Base-by-base conservation (phyloP, 2,888 invertebrate genomes). In the Orthosia gothica region DNA sequence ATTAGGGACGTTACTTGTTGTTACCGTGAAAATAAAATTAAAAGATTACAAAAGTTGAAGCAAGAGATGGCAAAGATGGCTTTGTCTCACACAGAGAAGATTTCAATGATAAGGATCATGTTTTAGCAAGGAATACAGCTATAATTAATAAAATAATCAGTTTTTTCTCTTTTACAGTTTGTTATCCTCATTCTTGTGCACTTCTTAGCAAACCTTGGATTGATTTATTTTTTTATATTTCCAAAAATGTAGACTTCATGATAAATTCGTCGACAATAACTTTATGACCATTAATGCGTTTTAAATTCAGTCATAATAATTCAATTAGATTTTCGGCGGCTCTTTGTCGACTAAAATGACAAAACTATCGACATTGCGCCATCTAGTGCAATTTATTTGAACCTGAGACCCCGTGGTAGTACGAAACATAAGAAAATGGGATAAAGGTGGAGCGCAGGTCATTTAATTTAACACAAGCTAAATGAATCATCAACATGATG, bases 1-100 rank as follows among this genome's bases (percentile, higher is more conserved):
- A 45, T 20, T 74, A 62, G 50, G 23, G 79, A 40, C 61, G 67
- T 57, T 15, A n/a, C 23, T 23, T n/a, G 23, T 18, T 20, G 45
- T 62, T 74, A 1, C 1, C 5, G 15, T 11, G 13, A 20, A 26
- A 70, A 72, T 50, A 57, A 18, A 13, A 54, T 23, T 18, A 45
- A 45, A 57, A 45, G 0, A 20, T 40, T 20, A 3, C 4, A 49
- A 49, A 26, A 63, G 13, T 3, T 7, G 5, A 12, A 12, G 12
- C 23, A 12, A 11, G n/a, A 20, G 15, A n/a, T n/a, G n/a, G n/a
- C n/a, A n/a, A 40, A 40, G 7, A 40, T 40, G 40, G 40, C 40
- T 40, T 40, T 40, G 40, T 40, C 40, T 40, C 40, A 40, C 40
- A 40, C 7, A 40, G 9, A 40, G 40, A 40, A 40, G 3, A 9